Evolutionary conservation across 2,888 invertebrate genomes (phyloP).

Genomic region (Tinea semifulvella): DNA sequence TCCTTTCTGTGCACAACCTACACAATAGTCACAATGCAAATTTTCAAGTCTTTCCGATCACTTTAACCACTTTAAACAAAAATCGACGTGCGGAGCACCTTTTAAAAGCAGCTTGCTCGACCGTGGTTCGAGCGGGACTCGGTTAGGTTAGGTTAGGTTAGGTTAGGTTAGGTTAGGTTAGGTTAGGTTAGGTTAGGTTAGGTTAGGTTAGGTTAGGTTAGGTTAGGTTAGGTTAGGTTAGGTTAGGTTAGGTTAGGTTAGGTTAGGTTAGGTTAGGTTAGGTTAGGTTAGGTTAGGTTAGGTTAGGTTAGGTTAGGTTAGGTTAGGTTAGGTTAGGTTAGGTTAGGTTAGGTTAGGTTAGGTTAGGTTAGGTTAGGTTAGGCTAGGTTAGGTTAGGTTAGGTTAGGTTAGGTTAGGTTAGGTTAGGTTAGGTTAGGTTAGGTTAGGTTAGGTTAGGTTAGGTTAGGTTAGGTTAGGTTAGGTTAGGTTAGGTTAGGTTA

Average conservation of each 20-base stretch:
- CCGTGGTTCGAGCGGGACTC: too few relatives aligned
- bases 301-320: conserved; percentile 16
- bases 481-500: conserved; percentile 14
- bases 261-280: conserved; percentile 16
- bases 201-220: conserved; percentile 10
- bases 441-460: conserved; percentile 16
- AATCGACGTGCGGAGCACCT: too few relatives aligned
- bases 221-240: conserved; percentile 11
- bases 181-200: conserved; percentile 11
- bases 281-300: conserved; percentile 16
- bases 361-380: conserved; percentile 16
- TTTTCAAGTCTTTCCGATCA: too few relatives aligned
- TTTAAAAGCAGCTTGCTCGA: too few relatives aligned
- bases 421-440: conserved; percentile 15
- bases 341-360: conserved; percentile 16
- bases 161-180: conserved; percentile 12
- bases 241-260: conserved; percentile 13
- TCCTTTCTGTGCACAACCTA: too few relatives aligned
- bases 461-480: conserved; percentile 16
- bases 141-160: too few relatives aligned
- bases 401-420: conserved; percentile 16
- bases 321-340: conserved; percentile 16
- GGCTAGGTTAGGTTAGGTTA: conserved; percentile 15
- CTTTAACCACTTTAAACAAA: too few relatives aligned
- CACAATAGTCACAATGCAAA: too few relatives aligned